Evolutionary conservation across 2,797 vertebrate species (phyloP).

Genomic region (Platyrinchus mystaceus): DNA sequence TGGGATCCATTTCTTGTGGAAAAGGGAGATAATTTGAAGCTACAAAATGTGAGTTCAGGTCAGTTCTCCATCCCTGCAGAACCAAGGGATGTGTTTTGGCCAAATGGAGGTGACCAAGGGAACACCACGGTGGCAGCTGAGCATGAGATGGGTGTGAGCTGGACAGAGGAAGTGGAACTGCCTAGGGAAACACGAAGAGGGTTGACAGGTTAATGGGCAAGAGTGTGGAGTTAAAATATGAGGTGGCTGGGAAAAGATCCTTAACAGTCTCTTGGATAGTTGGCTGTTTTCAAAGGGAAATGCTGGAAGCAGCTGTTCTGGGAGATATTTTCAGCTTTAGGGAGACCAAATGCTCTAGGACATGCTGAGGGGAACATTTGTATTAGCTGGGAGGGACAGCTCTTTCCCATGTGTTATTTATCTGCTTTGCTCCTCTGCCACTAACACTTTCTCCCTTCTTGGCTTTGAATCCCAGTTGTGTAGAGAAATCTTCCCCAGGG

Average conservation of each 20-base stretch:
- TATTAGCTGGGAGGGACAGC: not conserved
- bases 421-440: not conserved
- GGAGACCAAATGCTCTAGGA: not conserved
- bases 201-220: slow-evolving; percentile 12
- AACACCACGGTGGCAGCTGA: not conserved
- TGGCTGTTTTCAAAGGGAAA: slow-evolving; percentile 54
- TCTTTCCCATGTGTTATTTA: not conserved
- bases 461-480: not conserved
- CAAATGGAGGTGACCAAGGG: not conserved
- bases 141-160: not conserved
- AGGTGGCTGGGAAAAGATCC: not conserved
- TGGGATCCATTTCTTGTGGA: not conserved
- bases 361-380: not conserved
- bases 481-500: not conserved
- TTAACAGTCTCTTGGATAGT: not conserved
- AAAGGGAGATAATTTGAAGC: not conserved
- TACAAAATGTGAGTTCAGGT: not conserved
- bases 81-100: not conserved
- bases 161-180: not conserved
- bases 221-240: not conserved
- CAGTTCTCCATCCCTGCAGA: not conserved
- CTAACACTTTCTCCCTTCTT: not conserved
- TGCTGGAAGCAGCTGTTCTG: slow-evolving; percentile 50
- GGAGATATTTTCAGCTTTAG: not conserved
- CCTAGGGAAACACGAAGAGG: not conserved